Evolutionary conservation across 2,113 vertebrate genomes (phyloP).

Genomic region (Zosterops lateralis): DNA sequence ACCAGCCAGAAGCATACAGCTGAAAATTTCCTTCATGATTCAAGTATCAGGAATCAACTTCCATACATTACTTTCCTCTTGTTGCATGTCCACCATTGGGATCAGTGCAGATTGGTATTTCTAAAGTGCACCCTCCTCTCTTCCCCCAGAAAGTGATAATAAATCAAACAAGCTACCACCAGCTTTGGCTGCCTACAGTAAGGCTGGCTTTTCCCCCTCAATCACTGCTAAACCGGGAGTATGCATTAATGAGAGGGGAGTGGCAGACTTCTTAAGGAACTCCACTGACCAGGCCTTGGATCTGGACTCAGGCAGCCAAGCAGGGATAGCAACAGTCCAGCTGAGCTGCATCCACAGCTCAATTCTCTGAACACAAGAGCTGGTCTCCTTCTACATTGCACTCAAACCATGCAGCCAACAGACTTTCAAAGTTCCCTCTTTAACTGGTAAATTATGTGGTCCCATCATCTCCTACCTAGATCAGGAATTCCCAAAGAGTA

Average conservation of each 20-base stretch:
- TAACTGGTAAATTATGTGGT: not conserved
- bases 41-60: not conserved
- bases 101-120: not conserved
- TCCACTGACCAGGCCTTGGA: not conserved
- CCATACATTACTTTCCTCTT: not conserved
- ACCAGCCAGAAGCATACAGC: not conserved
- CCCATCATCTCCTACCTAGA: not conserved
- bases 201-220: not conserved
- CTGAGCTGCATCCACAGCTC: not conserved
- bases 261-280: not conserved
- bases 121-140: not conserved
- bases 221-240: accelerated
- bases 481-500: not conserved
- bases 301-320: accelerated
- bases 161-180: not conserved
- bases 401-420: not conserved
- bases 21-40: not conserved
- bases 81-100: not conserved
- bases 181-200: not conserved
- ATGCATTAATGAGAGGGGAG: not conserved
- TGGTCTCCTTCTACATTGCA: not conserved
- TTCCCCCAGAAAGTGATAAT: not conserved
- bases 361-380: not conserved
- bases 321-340: not conserved
- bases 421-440: not conserved